phyloP scores from a whole-genome alignment of 1,140 invertebrate genomes.

The Drosophila sp. region DNA sequence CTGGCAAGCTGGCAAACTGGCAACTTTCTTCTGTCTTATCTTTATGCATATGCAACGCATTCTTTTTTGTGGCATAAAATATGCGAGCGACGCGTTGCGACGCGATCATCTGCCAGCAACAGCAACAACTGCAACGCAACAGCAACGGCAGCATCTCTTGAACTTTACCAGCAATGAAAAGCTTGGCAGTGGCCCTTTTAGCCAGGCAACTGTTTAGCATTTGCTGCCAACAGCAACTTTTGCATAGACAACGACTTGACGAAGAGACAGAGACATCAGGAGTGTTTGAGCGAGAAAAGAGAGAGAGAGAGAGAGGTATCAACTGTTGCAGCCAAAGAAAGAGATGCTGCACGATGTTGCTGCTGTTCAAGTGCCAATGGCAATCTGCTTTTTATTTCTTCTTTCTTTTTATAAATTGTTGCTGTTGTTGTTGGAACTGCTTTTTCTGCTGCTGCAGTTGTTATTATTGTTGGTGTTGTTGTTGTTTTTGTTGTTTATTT shows the following conservation, averaged over 20 bases:
- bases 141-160: constrained; percentile 63
- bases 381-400: constrained; percentile 64
- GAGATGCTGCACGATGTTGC: constrained; percentile 68
- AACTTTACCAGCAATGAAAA: constrained; percentile 79
- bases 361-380: constrained; percentile 78
- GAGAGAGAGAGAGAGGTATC: constrained; percentile 7
- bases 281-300: constrained; percentile 17
- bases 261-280: constrained; percentile 18
- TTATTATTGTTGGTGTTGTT: constrained; percentile 34
- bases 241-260: constrained; percentile 27
- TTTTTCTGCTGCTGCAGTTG: constrained; percentile 46
- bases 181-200: constrained; percentile 68
- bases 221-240: constrained; percentile 48
- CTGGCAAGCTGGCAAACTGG: constrained; percentile 42
- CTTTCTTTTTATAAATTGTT: constrained; percentile 19
- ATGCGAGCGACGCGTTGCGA: constrained; percentile 71
- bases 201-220: constrained; percentile 71
- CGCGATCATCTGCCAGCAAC: constrained; percentile 61
- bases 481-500: constrained; percentile 74
- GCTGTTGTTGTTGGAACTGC: constrained; percentile 35
- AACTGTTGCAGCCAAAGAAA: constrained; percentile 1
- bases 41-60: constrained; percentile 80
- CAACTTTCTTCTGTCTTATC: constrained; percentile 76
- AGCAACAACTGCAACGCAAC: constrained; percentile 39
- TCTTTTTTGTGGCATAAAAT: constrained; percentile 74